Conservation (phyloP, 2,113 vertebrate species). For the Calypte anna region DNA sequence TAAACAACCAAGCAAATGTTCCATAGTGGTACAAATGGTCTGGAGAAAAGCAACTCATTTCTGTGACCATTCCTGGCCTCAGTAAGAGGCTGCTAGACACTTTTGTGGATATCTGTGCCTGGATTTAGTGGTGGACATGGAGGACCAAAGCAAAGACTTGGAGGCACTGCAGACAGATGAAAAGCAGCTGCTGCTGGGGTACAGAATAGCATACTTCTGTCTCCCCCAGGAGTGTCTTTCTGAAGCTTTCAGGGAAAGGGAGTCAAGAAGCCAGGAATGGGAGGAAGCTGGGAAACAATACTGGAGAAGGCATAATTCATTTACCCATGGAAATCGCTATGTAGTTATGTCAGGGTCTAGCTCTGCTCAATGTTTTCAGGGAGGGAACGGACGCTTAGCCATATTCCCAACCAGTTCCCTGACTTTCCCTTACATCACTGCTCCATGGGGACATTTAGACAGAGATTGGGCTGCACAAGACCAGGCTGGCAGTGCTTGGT, state of each 20-base stretch:
- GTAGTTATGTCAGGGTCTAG: not conserved
- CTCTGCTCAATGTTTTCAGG: not conserved
- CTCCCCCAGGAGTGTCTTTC: not conserved
- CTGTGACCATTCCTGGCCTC: not conserved
- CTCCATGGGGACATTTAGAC: fast-evolving
- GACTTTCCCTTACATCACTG: not conserved
- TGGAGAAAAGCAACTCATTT: not conserved
- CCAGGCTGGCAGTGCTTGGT: not conserved
- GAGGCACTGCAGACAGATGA: not conserved
- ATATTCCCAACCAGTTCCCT: fast-evolving
- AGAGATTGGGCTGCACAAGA: fast-evolving
- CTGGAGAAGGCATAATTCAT: not conserved
- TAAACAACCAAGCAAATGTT: not conserved
- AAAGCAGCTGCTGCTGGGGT: not conserved
- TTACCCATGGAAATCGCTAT: not conserved
- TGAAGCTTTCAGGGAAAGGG: not conserved
- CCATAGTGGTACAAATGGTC: not conserved
- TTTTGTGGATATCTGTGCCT: not conserved
- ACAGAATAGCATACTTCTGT: not conserved
- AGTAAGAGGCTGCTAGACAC: fast-evolving
- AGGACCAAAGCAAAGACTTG: not conserved
- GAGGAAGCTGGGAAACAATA: not conserved
- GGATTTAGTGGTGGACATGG: not conserved
- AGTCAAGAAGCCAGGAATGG: not conserved
- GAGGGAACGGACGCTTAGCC: not conserved